A percentile compares a stretch with the other conserved stretches of the same genome.
Evolutionary conservation across 2,888 invertebrate genomes (phyloP).

Genomic region (Oligia fasciuncula): DNA sequence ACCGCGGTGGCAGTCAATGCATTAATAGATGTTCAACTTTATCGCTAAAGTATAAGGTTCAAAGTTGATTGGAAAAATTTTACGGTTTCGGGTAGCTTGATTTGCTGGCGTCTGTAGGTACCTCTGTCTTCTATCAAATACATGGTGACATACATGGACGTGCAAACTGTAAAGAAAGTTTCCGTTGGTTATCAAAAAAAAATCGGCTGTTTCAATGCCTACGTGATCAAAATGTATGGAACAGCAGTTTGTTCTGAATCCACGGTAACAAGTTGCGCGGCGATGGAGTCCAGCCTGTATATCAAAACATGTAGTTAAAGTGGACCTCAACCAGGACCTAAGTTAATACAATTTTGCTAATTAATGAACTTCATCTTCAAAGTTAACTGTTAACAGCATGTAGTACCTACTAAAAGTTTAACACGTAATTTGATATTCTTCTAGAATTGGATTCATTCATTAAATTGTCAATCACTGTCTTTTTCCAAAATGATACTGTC

Average conservation of each 20-base stretch:
- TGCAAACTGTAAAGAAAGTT: no score
- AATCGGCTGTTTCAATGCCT: no score
- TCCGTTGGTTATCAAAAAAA: no score
- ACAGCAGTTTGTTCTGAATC: background rate
- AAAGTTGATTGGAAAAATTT: no score
- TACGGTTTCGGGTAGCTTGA: no score
- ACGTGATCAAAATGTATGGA: no score
- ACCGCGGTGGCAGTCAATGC: no score
- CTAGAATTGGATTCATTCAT: slow-evolving; percentile 61
- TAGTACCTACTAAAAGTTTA: slow-evolving; percentile 47
- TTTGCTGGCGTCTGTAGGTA: no score
- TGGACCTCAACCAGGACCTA: slow-evolving; percentile 39
- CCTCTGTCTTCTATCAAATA: background rate
- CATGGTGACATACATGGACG: no score
- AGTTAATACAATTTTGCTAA: slow-evolving; percentile 22
- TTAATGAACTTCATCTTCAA: slow-evolving; percentile 33
- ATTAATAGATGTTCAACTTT: no score
- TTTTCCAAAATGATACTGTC: slow-evolving; percentile 34
- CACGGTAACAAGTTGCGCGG: background rate
- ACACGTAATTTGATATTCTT: slow-evolving; percentile 49
- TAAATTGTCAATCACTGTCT: slow-evolving; percentile 49
- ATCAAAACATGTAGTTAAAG: slow-evolving; percentile 42
- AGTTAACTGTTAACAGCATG: slow-evolving; percentile 64
- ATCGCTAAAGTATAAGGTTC: no score
- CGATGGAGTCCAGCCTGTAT: background rate